Evolutionary conservation across 2,113 vertebrate genomes (phyloP), one percentile per base, ranked within the genome.

Genomic region (Rostratula benghalensis): DNA sequence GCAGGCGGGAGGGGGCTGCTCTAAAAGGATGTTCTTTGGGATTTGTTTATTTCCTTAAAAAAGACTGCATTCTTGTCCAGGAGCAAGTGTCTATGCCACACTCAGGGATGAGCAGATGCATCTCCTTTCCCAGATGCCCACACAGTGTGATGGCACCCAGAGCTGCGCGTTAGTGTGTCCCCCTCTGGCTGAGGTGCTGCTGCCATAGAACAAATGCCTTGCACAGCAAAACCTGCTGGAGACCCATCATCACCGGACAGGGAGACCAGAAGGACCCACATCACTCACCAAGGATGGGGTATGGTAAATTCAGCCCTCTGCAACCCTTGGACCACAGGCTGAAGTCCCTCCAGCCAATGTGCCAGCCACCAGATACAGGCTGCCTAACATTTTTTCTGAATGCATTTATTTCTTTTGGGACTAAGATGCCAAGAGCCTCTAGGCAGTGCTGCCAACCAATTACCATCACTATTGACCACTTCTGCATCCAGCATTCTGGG

Each of bases 1-100:
- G 70, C 75, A 61, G 46, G 51, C 79, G 57, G 85, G 76, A 93
- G 51, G 22, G 4, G 22, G 73, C n/a, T 4, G 2, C 46, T 82
- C 69, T 11, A 1, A 43, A 82, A 79, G 73, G 77, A 61, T 57
- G 20, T 63, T 64, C 41, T 77, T 81, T 25, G 35, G 79, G 23
- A 63, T 93, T 79, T 77, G 75, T 57, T 92, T 41, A 31, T 76
- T 83, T 87, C 65, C 43, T 37, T 69, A 56, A 51, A 25, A 80
- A 41, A 8, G 53, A 31, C 33, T 61, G 15, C 56, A 35, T 86
- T 80, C 51, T 60, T 79, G 21, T 60, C 64, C 73, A 65, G 48
- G 37, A 69, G 23, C 24, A 54, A 50, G 70, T 33, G 67, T 4
- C 39, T 51, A 3, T 13, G 7, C 39, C 0, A 0, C 39, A 2